These are phyloP conservation scores for Neodiprion lecontei DNA, from an alignment of 1,140 invertebrate species.

Conservation along the genomic window DNA sequence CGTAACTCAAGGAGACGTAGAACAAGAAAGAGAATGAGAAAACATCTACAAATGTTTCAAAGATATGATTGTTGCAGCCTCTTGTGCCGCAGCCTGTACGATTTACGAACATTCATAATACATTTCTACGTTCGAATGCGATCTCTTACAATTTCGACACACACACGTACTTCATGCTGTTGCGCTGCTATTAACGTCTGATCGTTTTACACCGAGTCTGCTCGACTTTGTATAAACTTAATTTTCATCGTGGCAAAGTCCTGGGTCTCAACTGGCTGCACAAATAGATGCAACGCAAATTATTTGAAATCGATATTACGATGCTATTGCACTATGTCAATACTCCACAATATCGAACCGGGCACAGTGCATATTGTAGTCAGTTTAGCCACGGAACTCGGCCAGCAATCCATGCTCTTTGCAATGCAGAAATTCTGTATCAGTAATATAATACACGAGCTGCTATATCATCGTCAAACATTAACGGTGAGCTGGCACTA, in stretches of 20 bases:
- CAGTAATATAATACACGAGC: no score
- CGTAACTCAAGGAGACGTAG: no score
- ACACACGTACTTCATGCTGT: not conserved
- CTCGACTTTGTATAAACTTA: not conserved
- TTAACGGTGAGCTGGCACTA: no score
- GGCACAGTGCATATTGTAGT: not conserved
- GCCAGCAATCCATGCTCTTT: not conserved
- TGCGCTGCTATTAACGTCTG: not conserved
- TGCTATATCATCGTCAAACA: no score
- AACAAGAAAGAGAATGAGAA: no score
- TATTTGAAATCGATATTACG: not conserved
- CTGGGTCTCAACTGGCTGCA: not conserved
- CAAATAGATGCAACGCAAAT: not conserved
- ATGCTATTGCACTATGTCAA: no score
- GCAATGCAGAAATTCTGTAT: not conserved
- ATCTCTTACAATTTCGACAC: constrained; percentile 1
- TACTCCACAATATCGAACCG: no score
- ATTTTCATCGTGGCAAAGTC: not conserved
- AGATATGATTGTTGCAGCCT: no score
- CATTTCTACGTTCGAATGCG: constrained; percentile 2
- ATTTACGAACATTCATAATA: not conserved
- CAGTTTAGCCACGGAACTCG: not conserved
- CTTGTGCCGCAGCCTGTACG: no score
- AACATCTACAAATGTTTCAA: no score
- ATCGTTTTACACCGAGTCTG: not conserved